Percentiles rank a stretch among this genome's conserved stretches.
Evolutionary conservation across 23 tunicate species (phyloP).

Genomic region (Botrylloides violaceus): DNA sequence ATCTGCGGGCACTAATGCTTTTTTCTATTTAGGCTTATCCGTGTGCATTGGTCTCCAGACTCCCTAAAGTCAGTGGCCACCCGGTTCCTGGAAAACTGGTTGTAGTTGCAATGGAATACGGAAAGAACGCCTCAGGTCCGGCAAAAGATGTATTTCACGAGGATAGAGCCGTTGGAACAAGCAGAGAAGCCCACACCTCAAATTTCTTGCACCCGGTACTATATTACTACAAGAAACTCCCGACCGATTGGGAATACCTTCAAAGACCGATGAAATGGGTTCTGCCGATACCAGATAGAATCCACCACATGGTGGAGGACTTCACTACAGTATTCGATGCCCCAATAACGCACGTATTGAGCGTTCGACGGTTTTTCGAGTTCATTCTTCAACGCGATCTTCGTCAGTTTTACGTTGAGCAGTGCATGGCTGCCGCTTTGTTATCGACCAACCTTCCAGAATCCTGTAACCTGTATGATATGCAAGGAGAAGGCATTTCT

Average conservation of each 20-base stretch:
- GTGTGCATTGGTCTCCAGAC: conserved; percentile 39
- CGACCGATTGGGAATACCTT: neutral
- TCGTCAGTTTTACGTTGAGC: conserved; percentile 28
- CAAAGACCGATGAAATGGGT: conserved; percentile 44
- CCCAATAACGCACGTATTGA: conserved; percentile 30
- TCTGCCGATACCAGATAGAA: conserved; percentile 58
- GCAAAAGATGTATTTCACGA: conserved; percentile 57
- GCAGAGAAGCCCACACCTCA: conserved; percentile 49
- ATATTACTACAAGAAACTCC: conserved; percentile 41
- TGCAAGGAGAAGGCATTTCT: conserved; percentile 13
- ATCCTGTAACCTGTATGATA: conserved; percentile 10
- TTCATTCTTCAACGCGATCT: conserved; percentile 10
- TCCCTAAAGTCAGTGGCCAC: conserved; percentile 47
- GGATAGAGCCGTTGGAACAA: conserved; percentile 34
- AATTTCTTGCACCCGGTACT: conserved; percentile 81
- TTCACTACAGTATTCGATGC: conserved; percentile 67
- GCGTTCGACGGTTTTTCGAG: conserved; percentile 28
- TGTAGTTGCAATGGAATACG: conserved; percentile 58
- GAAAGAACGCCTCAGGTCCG: conserved; percentile 72
- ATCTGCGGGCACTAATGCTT: neutral
- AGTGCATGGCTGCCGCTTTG: conserved; percentile 20
- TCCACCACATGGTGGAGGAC: conserved; percentile 82
- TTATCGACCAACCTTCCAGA: conserved; percentile 22
- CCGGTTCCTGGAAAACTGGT: conserved; percentile 36
- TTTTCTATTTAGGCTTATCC: conserved; percentile 38